These are phyloP conservation scores for Asteroscopus sphinx DNA, from an alignment of 2,888 invertebrate species.

Conservation along the genomic window DNA sequence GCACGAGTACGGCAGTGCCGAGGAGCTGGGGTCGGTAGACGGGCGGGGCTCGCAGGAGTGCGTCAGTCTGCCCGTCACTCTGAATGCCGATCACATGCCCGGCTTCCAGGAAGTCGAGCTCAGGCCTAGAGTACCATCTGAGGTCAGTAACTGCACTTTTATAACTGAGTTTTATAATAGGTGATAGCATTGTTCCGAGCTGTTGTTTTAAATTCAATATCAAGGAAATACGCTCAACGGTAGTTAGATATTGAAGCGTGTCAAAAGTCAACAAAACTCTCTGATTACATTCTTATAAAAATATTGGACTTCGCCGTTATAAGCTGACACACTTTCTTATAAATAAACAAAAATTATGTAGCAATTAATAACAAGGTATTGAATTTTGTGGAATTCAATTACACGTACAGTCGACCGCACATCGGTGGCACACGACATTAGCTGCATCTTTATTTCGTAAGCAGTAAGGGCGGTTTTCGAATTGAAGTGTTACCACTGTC, in stretches of 20 bases:
- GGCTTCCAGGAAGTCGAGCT: constrained; percentile 87
- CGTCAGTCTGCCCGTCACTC: constrained; percentile 84
- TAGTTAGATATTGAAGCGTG: constrained; percentile 15
- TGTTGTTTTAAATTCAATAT: constrained; percentile 6
- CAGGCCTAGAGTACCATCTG: constrained; percentile 82
- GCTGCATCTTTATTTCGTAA: too few relatives aligned
- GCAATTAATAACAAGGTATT: neutral
- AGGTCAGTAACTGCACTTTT: constrained; percentile 69
- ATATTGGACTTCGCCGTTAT: constrained; percentile 23
- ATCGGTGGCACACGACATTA: too few relatives aligned
- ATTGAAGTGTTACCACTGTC: too few relatives aligned
- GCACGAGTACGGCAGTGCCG: constrained; percentile 84
- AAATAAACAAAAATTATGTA: constrained; percentile 5
- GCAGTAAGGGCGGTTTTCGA: too few relatives aligned
- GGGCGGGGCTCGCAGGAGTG: constrained; percentile 85
- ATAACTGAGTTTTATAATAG: constrained; percentile 2
- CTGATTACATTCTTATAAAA: constrained; percentile 27
- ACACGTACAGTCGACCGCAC: constrained; percentile 8
- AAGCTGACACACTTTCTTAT: constrained; percentile 26
- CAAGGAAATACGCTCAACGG: constrained; percentile 15
- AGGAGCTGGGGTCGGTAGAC: constrained; percentile 83
- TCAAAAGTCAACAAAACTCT: constrained; percentile 39
- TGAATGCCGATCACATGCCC: constrained; percentile 86
- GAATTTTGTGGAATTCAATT: constrained; percentile 13
- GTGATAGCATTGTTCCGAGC: neutral